A percentile compares a stretch with the other conserved stretches of the same genome.
Conservation (phyloP, 2,888 invertebrate genomes). For the Agrotis puta region DNA sequence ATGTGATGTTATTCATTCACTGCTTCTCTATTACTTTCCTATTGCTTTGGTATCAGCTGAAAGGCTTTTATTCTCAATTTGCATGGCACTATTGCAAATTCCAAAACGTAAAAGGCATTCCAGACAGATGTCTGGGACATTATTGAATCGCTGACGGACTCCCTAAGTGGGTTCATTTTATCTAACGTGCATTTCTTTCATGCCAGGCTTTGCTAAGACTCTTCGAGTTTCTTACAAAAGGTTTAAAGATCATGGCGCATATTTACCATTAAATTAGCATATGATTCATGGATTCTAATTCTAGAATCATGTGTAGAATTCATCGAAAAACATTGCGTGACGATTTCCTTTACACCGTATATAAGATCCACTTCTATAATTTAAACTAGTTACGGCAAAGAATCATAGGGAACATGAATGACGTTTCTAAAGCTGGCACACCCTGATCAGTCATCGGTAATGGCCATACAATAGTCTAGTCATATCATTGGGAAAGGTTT, state of each 20-base stretch:
- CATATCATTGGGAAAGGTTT: neutral
- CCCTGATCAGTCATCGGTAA: conserved; percentile 16
- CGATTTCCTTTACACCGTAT: too few relatives aligned
- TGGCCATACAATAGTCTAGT: neutral
- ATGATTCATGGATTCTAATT: too few relatives aligned
- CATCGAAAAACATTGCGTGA: too few relatives aligned
- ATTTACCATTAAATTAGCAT: too few relatives aligned
- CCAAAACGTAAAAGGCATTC: conserved; percentile 21
- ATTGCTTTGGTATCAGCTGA: neutral
- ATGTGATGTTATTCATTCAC: neutral
- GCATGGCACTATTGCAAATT: conserved; percentile 34
- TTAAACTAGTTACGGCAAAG: conserved; percentile 34
- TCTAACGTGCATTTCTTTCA: neutral
- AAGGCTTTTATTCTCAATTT: conserved; percentile 15
- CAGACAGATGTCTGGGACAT: conserved; percentile 31
- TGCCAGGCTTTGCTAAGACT: neutral
- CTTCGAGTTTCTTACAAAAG: neutral
- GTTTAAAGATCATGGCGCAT: too few relatives aligned
- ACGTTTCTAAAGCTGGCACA: conserved; percentile 3
- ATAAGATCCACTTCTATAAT: too few relatives aligned
- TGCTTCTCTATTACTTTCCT: neutral
- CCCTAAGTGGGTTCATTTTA: conserved; percentile 1
- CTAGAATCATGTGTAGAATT: too few relatives aligned
- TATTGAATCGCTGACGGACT: conserved; percentile 39
- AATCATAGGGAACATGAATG: conserved; percentile 30